phyloP scores from a whole-genome alignment of 2,797 vertebrate genomes.

The Glyptemys insculpta region DNA sequence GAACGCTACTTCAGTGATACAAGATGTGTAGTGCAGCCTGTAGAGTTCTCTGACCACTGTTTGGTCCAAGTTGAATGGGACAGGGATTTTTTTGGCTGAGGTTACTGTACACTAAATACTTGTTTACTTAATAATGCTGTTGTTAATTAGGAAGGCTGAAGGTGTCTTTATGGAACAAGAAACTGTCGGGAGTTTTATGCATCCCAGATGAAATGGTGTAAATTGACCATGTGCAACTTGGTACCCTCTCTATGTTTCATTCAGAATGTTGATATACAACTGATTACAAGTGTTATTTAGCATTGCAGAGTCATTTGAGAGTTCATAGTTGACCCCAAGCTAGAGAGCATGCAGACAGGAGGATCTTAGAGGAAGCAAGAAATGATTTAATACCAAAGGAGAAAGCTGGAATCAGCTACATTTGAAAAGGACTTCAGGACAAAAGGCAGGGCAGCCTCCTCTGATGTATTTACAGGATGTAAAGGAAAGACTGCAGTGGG shows the following conservation, averaged over 20 bases:
- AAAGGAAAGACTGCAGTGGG: conserved; percentile 1
- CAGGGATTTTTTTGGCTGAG: neutral
- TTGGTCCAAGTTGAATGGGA: neutral
- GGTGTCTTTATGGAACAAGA: neutral
- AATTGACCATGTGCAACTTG: neutral
- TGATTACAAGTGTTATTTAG: conserved; percentile 3
- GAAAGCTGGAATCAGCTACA: neutral
- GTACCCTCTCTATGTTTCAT: neutral
- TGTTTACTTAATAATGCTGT: neutral
- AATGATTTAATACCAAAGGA: neutral
- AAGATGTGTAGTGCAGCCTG: too few species aligned
- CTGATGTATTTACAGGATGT: neutral
- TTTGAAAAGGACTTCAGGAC: neutral
- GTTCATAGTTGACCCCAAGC: neutral
- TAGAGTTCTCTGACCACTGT: too few species aligned
- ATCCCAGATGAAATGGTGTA: neutral
- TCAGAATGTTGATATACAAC: neutral
- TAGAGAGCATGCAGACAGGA: neutral
- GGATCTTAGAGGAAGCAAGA: neutral
- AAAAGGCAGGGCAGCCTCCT: neutral
- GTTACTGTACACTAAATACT: neutral
- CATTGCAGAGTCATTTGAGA: conserved; percentile 22
- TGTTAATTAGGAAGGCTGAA: neutral
- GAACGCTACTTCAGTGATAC: too few species aligned
- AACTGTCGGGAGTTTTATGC: neutral